Evolutionary conservation across 1,140 invertebrate genomes (phyloP).

Genomic region (Eupristina koningsbergeri): DNA sequence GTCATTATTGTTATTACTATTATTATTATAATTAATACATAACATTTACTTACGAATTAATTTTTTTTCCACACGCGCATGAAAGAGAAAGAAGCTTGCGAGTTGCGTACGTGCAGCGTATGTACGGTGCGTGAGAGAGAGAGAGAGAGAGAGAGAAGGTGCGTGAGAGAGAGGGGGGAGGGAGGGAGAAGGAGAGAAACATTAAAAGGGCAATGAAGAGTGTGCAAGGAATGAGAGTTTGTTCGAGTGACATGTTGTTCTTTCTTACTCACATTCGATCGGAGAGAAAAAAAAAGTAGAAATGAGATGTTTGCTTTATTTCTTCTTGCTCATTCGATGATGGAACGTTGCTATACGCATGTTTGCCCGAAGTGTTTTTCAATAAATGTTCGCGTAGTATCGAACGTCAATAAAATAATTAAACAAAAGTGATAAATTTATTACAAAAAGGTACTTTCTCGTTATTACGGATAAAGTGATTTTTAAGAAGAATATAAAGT

Average conservation of each 20-base stretch:
- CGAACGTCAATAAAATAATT: slow-evolving; percentile 11
- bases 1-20: slow-evolving; percentile 69
- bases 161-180: background rate
- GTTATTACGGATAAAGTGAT: slow-evolving; percentile 36
- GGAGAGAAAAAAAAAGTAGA: background rate
- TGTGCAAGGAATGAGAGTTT: background rate
- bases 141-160: background rate
- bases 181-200: background rate
- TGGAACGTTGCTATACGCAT: slow-evolving; percentile 2
- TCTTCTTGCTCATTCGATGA: slow-evolving; percentile 3
- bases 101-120: background rate
- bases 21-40: slow-evolving; percentile 53
- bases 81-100: background rate
- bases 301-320: slow-evolving; percentile 7
- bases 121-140: background rate
- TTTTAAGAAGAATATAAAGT: slow-evolving; percentile 35
- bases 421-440: slow-evolving; percentile 42
- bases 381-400: slow-evolving; percentile 5
- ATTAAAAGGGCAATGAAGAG: background rate
- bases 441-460: slow-evolving; percentile 38
- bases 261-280: slow-evolving; percentile 6
- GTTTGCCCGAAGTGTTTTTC: slow-evolving; percentile 20
- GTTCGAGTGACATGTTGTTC: slow-evolving; percentile 7
- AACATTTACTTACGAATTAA: slow-evolving; percentile 50
- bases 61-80: slow-evolving; percentile 34